Base-by-base conservation (phyloP, 2,888 invertebrate species). In the Cyclophora punctaria region DNA sequence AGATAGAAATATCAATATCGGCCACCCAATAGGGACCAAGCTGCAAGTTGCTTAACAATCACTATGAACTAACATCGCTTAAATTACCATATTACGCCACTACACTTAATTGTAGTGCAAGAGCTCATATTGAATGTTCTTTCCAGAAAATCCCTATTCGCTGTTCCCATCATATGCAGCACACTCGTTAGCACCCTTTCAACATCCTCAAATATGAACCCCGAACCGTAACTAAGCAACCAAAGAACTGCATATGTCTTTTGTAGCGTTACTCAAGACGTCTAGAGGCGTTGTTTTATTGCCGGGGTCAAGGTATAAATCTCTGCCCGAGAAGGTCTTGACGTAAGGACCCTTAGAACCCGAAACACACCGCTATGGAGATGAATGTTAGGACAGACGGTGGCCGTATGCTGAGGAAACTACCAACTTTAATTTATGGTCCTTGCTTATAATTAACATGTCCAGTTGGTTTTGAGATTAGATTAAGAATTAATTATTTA, bases 291-390 rank as follows among this genome's bases (percentile, higher is more conserved):
- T 80, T 75, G 80, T 80, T 82, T 78, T 81, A 83, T 78, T 63
- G 69, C 65, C 53, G 61, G 77, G 82, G 79, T 72, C 75, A 67
- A 65, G 53, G 56, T 74, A 82, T 85, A 84, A 85, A 85, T 85
- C 83, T 78, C 58, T 65, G 64, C 75, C 75, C 73, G 70, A 68
- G 63, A 62, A 66, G 63, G 64, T 53, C 66, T 67, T 68, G 69
- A 66, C 66, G 68, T 69, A 66, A 68, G 69, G 69, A 66, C 76
- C 74, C 73, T 76, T 63, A 64, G 73, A 74, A 77, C 75, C 73
- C 74, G 66, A 75, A 76, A 72, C 78, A 77, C 70, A 63, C 58
- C 62, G 58, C 62, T 68, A 62, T 67, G 67, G 66, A 74, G 73
- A 77, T 72, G 70, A 68, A 78, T 75, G 70, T 56, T 63, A 34